Evolutionary conservation across 2,888 invertebrate genomes (phyloP), one percentile per base, ranked within the genome.

Genomic region (Theretra japonica): DNA sequence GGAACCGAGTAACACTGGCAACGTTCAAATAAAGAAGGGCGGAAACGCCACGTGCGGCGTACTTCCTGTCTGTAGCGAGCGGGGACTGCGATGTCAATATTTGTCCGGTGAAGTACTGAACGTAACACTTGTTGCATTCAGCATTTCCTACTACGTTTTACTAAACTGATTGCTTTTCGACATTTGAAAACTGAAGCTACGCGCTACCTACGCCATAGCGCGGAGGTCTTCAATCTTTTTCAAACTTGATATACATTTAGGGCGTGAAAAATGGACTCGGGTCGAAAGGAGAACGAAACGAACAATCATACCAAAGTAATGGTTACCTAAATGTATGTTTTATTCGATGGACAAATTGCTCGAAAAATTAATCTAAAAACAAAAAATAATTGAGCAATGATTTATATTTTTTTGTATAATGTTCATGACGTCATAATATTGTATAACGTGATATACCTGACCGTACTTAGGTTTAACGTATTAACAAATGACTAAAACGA

Each of bases 31-130:
- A 69, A 65, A 62, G 75, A 75, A 60, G 75, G 69, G 73, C 76
- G 80, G 80, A 84, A 83, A 76, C 76, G 75, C 70, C 77, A 76
- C 74, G 74, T 74, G 75, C 74, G 76, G 75, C 77, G 74, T 74
- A 80, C 79, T 82, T 86, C 85, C 86, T 79, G 78, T 77, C 71
- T 73, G 74, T 71, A 75, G 75, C 69, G 58, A 75, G 74, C 70
- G 59, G 60, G 19, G 59, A 68, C 70, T 68, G 53, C 60, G 74
- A 74, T 70, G 78, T 74, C 79, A 80, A 82, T 81, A 82, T 82
- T 81, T 80, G 77, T 75, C 70, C 70, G 65, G 53, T 71, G 58
- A 59, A 57, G 65, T 21, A 53, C 58, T 57, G 57, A 65, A 69
- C 59, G 50, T 23, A 30, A 17, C 80, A 81, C 80, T 81, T 77